Evolutionary conservation across 2,888 invertebrate genomes (phyloP).

Genomic region (Asteroscopus sphinx): DNA sequence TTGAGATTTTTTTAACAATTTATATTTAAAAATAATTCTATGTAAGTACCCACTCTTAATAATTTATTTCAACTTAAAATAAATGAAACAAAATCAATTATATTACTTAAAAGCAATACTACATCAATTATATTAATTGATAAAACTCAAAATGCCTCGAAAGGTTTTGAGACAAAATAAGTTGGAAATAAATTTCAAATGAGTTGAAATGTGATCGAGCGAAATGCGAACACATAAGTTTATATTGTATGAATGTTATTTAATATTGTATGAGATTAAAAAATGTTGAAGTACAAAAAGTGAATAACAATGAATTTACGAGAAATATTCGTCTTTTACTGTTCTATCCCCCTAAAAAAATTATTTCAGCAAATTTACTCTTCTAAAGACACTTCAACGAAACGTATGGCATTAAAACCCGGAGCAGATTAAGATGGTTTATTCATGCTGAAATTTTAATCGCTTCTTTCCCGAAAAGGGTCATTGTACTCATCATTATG

Average conservation of each 20-base stretch:
- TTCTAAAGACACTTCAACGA: background rate
- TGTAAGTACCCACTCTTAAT: background rate
- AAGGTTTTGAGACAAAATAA: constrained; percentile 16
- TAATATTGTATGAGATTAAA: constrained; percentile 86
- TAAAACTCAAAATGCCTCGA: constrained; percentile 16
- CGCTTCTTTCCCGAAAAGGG: too few relatives aligned
- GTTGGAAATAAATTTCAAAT: constrained; percentile 2
- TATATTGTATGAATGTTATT: constrained; percentile 79
- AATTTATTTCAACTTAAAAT: constrained; percentile 19
- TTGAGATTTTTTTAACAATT: constrained; percentile 5
- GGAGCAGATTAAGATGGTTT: too few relatives aligned
- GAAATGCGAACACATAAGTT: constrained; percentile 63
- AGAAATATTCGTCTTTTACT: constrained; percentile 81
- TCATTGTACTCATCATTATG: too few relatives aligned
- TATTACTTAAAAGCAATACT: constrained; percentile 42
- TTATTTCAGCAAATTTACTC: too few relatives aligned
- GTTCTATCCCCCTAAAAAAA: background rate
- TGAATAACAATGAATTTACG: constrained; percentile 81
- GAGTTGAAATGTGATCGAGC: constrained; percentile 56
- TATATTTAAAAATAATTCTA: constrained; percentile 1
- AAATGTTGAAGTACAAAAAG: constrained; percentile 86
- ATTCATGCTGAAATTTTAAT: too few relatives aligned
- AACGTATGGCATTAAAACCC: too few relatives aligned
- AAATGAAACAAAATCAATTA: constrained; percentile 1
- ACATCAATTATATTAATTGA: constrained; percentile 61